phyloP scores from a whole-genome alignment of 2,113 vertebrate species.

The Daphoenositta chrysoptera region DNA sequence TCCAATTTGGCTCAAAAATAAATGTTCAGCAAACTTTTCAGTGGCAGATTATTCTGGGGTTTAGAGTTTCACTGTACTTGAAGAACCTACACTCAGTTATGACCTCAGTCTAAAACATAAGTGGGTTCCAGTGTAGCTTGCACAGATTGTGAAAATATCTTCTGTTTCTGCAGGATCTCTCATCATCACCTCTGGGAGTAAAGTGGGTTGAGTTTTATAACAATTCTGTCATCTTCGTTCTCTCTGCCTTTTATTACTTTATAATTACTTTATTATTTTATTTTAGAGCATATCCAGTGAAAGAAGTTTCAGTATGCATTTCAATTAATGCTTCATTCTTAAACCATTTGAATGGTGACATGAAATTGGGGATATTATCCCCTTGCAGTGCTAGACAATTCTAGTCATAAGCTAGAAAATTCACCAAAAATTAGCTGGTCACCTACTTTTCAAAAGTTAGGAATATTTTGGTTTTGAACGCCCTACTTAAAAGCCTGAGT shows the following conservation, averaged over 20 bases:
- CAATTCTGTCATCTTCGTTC: not conserved
- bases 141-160: not conserved
- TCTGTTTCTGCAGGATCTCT: not conserved
- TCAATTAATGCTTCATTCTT: not conserved
- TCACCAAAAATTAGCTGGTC: not conserved
- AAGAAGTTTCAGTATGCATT: not conserved
- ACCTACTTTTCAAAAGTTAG: not conserved
- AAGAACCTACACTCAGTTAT: not conserved
- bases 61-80: not conserved
- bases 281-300: not conserved
- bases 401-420: not conserved
- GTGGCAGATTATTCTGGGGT: not conserved
- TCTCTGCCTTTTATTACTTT: not conserved
- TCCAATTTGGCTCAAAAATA: not conserved
- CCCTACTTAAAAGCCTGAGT: not conserved
- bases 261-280: too few species aligned
- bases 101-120: not conserved
- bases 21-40: not conserved
- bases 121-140: not conserved
- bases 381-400: not conserved
- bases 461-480: not conserved
- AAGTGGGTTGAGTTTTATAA: not conserved
- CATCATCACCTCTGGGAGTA: not conserved
- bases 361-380: not conserved
- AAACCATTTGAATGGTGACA: not conserved